These are phyloP conservation scores for Meda fulgida DNA, from an alignment of 2,797 vertebrate species.

Conservation along the genomic window DNA sequence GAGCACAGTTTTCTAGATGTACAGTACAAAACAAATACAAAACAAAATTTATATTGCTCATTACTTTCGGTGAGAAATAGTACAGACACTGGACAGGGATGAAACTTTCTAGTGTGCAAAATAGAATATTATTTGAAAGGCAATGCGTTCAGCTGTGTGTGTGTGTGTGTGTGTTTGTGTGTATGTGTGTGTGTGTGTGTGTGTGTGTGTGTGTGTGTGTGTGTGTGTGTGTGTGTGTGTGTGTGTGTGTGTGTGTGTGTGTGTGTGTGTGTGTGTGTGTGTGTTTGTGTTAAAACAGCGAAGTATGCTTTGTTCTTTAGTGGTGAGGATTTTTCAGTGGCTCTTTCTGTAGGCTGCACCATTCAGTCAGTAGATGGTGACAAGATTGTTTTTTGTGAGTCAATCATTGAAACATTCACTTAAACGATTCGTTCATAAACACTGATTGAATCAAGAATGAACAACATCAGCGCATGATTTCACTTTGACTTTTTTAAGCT, in stretches of 20 bases:
- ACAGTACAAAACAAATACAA: not conserved
- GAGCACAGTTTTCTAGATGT: not conserved
- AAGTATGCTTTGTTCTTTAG: not conserved
- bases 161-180: too few relatives aligned
- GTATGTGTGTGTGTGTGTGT: too few relatives aligned
- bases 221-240: too few relatives aligned
- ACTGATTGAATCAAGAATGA: not conserved
- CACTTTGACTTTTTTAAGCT: not conserved
- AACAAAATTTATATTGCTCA: not conserved
- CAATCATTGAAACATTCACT: not conserved
- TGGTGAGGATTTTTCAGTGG: not conserved
- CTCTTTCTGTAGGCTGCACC: not conserved
- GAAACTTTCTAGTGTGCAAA: not conserved
- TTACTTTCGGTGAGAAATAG: too few relatives aligned
- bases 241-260: too few relatives aligned
- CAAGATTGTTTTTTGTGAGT: not conserved
- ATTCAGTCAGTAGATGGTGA: not conserved
- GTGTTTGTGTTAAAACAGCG: too few relatives aligned
- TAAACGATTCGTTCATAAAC: not conserved
- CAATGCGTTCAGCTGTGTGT: not conserved
- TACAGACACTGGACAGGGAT: too few relatives aligned
- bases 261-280: too few relatives aligned
- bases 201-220: too few relatives aligned
- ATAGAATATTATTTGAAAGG: not conserved
- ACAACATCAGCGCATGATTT: not conserved